Conservation (phyloP, 1,140 invertebrate genomes). For the Battus philenor region DNA sequence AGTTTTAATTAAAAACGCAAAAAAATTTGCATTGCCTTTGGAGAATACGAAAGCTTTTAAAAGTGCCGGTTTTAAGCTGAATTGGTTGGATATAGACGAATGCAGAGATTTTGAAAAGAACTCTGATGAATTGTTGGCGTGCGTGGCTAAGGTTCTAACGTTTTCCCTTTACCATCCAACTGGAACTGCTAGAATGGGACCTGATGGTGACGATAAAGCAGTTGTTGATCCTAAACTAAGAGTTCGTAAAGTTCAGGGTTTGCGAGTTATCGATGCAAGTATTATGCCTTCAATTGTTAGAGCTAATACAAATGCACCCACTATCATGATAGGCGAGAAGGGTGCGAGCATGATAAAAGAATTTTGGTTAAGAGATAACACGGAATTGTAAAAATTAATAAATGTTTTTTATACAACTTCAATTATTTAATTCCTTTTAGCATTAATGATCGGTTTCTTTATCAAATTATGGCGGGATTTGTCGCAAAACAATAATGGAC, state of each 20-base stretch:
- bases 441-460: too few species aligned
- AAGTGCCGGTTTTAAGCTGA: constrained; percentile 45
- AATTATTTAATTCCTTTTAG: too few species aligned
- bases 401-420: too few species aligned
- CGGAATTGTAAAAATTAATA: constrained; percentile 9
- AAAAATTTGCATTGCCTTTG: constrained; percentile 64
- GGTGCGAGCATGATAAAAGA: constrained; percentile 81
- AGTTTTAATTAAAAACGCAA: constrained; percentile 75
- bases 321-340: constrained; percentile 83
- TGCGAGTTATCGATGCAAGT: constrained; percentile 83
- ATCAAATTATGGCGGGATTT: too few species aligned
- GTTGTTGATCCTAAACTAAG: constrained; percentile 82
- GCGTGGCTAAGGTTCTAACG: constrained; percentile 59
- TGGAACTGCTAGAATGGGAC: constrained; percentile 88
- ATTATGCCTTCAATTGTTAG: constrained; percentile 83
- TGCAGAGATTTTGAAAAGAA: constrained; percentile 53
- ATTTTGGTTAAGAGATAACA: constrained; percentile 38
- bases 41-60: constrained; percentile 69
- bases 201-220: constrained; percentile 76
- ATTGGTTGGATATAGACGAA: constrained; percentile 50
- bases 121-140: constrained; percentile 76
- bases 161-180: constrained; percentile 79
- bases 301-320: constrained; percentile 84
- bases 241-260: constrained; percentile 78
- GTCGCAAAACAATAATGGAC: too few species aligned